These are phyloP conservation scores for Homarus gammarus DNA, from an alignment of 2,888 invertebrate species.

Conservation along the genomic window DNA sequence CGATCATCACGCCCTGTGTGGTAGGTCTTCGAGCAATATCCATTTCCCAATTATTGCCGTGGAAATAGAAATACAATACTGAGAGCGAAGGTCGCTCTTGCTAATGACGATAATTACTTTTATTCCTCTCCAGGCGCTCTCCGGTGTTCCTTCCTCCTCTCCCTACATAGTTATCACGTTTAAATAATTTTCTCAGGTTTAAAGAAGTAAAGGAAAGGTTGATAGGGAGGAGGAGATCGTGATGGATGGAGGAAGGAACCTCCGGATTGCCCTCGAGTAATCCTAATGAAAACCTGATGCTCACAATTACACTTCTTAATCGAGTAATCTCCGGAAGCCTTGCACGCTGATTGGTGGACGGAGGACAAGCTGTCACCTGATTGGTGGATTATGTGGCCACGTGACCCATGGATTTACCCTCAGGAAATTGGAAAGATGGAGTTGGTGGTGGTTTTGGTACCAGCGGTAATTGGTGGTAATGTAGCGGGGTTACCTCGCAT, in stretches of 20 bases:
- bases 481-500: neutral
- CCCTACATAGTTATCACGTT: neutral
- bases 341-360: constrained; percentile 47
- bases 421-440: constrained; percentile 1
- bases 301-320: constrained; percentile 51
- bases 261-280: constrained; percentile 13
- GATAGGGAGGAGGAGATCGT: neutral
- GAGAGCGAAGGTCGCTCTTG: constrained; percentile 11
- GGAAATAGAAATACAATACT: constrained; percentile 38
- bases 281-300: constrained; percentile 51
- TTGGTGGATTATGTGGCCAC: constrained; percentile 53
- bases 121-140: neutral
- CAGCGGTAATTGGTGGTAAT: neutral
- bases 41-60: constrained; percentile 47
- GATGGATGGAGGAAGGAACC: neutral
- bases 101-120: constrained; percentile 44
- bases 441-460: neutral
- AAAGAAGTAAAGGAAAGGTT: neutral
- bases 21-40: neutral
- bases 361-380: constrained; percentile 47
- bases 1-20: neutral
- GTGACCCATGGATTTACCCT: constrained; percentile 37
- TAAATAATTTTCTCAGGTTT: neutral
- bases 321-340: constrained; percentile 54
- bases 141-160: neutral